phyloP scores from a whole-genome alignment of 2,113 vertebrate species.

The Eleginops maclovinus region DNA sequence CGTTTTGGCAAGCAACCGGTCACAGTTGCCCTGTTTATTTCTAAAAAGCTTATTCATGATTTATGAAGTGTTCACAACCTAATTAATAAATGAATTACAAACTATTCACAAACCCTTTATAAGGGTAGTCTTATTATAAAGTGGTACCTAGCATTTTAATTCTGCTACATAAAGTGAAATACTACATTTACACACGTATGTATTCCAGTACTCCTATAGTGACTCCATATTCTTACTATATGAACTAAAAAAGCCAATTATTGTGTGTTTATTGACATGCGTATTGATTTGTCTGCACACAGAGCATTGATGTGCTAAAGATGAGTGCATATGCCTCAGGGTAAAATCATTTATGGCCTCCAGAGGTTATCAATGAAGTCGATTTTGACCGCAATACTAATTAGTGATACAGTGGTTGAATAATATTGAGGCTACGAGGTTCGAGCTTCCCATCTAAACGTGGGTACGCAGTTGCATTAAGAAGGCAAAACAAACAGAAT shows the following conservation, averaged over 20 bases:
- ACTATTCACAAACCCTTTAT: too few relatives aligned
- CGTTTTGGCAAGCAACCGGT: too few relatives aligned
- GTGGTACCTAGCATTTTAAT: too few relatives aligned
- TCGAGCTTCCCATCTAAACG: neutral
- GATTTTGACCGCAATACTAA: constrained; percentile 21
- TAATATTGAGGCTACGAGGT: neutral
- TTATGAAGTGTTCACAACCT: too few relatives aligned
- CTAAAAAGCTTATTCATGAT: too few relatives aligned
- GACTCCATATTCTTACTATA: neutral
- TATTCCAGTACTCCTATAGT: too few relatives aligned
- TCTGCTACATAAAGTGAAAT: too few relatives aligned
- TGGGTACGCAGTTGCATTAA: too few relatives aligned
- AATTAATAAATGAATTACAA: too few relatives aligned
- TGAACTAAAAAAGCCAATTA: neutral
- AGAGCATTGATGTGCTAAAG: constrained; percentile 7
- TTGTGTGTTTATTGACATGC: constrained; percentile 20
- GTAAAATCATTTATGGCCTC: constrained; percentile 4
- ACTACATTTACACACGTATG: too few relatives aligned
- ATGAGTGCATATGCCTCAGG: neutral
- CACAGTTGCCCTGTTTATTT: too few relatives aligned
- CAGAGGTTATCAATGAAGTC: constrained; percentile 14
- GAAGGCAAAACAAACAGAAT: constrained; percentile 49
- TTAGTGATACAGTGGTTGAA: neutral
- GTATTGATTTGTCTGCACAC: constrained; percentile 23
- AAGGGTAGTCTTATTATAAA: too few relatives aligned